Base-by-base conservation (phyloP, 2,113 vertebrate genomes). In the Gadus macrocephalus region DNA sequence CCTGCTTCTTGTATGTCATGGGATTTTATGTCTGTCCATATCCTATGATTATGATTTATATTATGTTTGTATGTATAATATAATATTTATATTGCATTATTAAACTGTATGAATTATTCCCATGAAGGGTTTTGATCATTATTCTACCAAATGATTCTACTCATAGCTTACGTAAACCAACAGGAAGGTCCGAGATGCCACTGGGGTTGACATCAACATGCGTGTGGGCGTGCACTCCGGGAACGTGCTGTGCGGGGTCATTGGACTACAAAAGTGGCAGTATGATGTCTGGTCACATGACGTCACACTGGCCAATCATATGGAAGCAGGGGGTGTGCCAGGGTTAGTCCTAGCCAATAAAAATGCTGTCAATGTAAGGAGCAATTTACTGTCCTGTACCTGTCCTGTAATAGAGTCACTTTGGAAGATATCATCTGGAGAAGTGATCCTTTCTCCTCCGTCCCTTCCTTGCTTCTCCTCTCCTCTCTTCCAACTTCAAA, bases 241-340 rank as follows among this genome's bases (percentile, higher is more conserved):
- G 58, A 98, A 98, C 0, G 97, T 99, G 64, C 94, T 99, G 14
- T 99, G 97, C 1, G 97, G 97, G 0, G 97, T 99, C 15, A 98
- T 99, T 0, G 97, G 97, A 20, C 92, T 99, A 25, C 95, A 95
- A 86, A 99, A 99, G 86, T 99, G 97, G 97, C 97, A 99, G 77
- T 99, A 99, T 0, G 97, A 99, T 6, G 97, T 99, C 25, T 99
- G 97, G 97, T 99, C 97, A 15, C 97, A 99, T n/a, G 97, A 99
- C 0, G 97, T 99, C 15, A 99, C 97, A 2, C 83, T 99, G 69
- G 97, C 97, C 83, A 99, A 99, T 83, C 97, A 99, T 81, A 98
- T 99, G 97, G 97, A 99, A 83, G 96, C 97, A 27, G 97, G 97
- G 70, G 97, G 97, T 49, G 93, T 99, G 67, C 97, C 97, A 0